Evolutionary conservation across 92 coral and sea anemone species (phyloP).

Genomic region (Metridium senile): DNA sequence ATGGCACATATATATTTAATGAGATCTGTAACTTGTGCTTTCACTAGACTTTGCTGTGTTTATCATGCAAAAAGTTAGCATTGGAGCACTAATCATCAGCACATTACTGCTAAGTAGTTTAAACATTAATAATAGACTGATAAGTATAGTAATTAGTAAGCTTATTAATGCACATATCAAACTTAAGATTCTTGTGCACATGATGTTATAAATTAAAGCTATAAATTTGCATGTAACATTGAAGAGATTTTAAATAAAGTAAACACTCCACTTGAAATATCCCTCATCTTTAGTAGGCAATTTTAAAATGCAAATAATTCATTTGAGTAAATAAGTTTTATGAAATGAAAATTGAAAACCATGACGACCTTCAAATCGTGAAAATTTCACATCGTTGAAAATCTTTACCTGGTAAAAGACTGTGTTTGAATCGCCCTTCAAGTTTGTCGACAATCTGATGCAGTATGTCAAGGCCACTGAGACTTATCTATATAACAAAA

Average conservation of each 20-base stretch:
- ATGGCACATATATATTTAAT: conserved; percentile 30
- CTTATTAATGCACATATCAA: neutral
- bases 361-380: conserved; percentile 3
- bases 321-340: neutral
- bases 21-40: conserved; percentile 19
- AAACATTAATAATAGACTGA: neutral
- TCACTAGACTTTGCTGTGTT: neutral
- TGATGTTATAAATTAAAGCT: no score
- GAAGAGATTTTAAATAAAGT: neutral
- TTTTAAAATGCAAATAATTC: neutral
- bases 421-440: conserved; percentile 77
- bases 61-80: neutral
- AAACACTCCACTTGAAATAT: neutral
- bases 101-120: conserved; percentile 4
- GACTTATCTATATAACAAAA: conserved; percentile 75
- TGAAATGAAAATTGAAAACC: neutral
- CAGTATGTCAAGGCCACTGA: conserved; percentile 87
- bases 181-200: neutral
- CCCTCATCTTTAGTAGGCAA: neutral
- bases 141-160: neutral
- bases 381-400: no score
- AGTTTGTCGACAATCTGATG: conserved; percentile 82
- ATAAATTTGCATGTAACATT: no score
- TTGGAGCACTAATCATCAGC: neutral
- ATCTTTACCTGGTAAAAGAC: conserved; percentile 80